A percentile compares a stretch with the other conserved stretches of the same genome.
Conservation (phyloP, 2,797 vertebrate species). For the Threskiornis aethiopicus region DNA sequence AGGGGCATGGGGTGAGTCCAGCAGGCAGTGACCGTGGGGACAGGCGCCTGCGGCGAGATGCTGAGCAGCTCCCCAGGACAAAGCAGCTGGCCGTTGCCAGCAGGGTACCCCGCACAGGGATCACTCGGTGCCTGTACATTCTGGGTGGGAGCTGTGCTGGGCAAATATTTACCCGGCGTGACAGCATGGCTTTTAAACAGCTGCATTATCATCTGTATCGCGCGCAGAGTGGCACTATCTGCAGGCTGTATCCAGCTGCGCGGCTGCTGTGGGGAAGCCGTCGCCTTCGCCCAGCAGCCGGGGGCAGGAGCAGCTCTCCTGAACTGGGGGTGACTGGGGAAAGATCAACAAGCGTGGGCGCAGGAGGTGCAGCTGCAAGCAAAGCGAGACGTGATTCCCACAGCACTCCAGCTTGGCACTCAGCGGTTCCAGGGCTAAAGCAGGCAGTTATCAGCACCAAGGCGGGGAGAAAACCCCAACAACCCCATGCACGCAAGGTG, state of each 20-base stretch:
- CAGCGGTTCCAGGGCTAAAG: background rate
- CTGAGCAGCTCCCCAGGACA: background rate
- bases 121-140: background rate
- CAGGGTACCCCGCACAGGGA: background rate
- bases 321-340: background rate
- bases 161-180: background rate
- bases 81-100: fast-evolving
- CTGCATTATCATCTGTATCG: background rate
- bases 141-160: background rate
- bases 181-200: background rate
- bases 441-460: background rate
- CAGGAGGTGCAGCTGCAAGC: background rate
- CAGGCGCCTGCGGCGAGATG: background rate
- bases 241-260: background rate
- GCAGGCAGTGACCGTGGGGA: fast-evolving
- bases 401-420: background rate
- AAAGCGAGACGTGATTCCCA: fast-evolving
- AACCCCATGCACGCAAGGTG: fast-evolving
- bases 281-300: fast-evolving
- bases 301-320: background rate
- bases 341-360: background rate
- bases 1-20: background rate
- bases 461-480: background rate
- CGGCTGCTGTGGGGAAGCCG: fast-evolving
- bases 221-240: background rate